Conservation (phyloP, 2,113 vertebrate genomes). For the Suricata suricatta region DNA sequence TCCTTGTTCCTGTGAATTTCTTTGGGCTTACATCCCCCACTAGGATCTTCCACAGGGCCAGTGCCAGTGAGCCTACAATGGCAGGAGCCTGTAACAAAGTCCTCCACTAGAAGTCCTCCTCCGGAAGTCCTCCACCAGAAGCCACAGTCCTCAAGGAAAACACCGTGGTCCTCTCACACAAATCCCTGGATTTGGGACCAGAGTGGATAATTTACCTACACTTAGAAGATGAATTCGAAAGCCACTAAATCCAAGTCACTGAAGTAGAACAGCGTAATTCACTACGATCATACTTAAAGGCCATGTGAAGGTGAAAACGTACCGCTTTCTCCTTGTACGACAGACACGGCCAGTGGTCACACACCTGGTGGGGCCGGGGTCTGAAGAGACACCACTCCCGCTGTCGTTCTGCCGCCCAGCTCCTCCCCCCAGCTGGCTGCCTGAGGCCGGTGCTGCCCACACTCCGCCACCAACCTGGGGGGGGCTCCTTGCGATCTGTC, state of each 20-base stretch:
- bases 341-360: not conserved
- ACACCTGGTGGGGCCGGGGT: not conserved
- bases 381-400: too few species aligned
- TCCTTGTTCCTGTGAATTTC: not conserved
- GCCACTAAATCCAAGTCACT: not conserved
- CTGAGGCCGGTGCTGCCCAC: fast-evolving
- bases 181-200: slow-evolving; percentile 32
- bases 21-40: not conserved
- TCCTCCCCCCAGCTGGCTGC: too few species aligned
- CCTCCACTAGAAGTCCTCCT: slow-evolving; percentile 46
- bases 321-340: not conserved
- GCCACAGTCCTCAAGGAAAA: slow-evolving; percentile 32
- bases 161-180: slow-evolving; percentile 27
- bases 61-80: not conserved
- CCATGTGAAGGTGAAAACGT: not conserved
- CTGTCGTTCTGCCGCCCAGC: not conserved
- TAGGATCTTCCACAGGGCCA: slow-evolving; percentile 19
- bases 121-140: slow-evolving; percentile 53
- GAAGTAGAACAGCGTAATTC: slow-evolving; percentile 31
- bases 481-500: too few species aligned
- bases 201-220: slow-evolving; percentile 38
- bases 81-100: slow-evolving; percentile 11
- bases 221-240: slow-evolving; percentile 44
- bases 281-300: not conserved
- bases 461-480: not conserved